Evolutionary conservation across 2,113 vertebrate genomes (phyloP), one percentile per base, ranked within the genome.

Genomic region (Poeciliopsis retropinna): DNA sequence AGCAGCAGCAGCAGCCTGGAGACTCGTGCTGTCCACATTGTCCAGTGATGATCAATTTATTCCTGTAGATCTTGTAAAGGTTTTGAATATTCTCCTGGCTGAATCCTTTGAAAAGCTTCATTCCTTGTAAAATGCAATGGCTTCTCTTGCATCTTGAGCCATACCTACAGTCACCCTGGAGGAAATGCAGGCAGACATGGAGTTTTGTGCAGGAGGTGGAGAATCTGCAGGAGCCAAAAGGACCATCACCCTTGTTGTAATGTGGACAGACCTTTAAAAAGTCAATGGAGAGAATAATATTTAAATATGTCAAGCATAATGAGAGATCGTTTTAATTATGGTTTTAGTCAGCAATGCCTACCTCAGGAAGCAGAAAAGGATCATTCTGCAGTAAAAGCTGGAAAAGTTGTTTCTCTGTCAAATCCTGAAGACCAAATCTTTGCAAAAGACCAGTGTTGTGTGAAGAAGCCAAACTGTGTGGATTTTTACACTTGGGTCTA

Each of bases 301-400:
- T 9, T 30, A 15, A 5, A 28, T 0, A 6, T 0, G 67, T 9
- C 60, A 9, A 57, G 61, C 62, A 32, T 14, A 70, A 4, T 27
- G 30, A 60, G 7, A 71, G 7, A 41, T 8, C 12, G 14, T 31
- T 14, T 37, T 11, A 25, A 62, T 34, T 25, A 63, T 1, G 12
- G n/a, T 19, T 4, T 30, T 12, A 57, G 51, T 17, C 0, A 2
- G 7, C 22, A 4, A 14, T 27, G 71, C 79, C 2, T 62, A 95
- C 95, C 91, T 95, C 94, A 54, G 95, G 95, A 30, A 95, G 87
- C 64, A 95, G 88, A 8, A 61, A 90, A 0, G 91, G 83, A 39
- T 95, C 94, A 19, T 95, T 95, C 76, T 95, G 94, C 66, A 95
- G 80, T 67, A 95, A 88, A 66, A 95, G 87, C 54, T 87, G 92